Percentiles rank a stretch among this genome's conserved stretches.
phyloP scores from a whole-genome alignment of 2,888 invertebrate genomes.

The Oscheius sp. region DNA sequence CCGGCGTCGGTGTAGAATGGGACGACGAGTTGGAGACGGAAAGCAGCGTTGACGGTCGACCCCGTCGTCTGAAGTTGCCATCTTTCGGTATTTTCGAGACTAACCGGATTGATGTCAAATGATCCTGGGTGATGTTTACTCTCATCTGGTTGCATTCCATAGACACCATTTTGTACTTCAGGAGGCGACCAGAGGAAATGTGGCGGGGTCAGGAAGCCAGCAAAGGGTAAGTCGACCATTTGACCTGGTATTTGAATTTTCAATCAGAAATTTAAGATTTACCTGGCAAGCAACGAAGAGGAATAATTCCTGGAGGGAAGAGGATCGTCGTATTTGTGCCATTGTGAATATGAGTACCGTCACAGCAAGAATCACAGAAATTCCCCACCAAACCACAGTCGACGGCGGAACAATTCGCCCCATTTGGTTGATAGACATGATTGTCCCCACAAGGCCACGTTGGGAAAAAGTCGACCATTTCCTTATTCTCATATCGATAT shows the following conservation, averaged over 20 bases:
- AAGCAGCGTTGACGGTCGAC: constrained; percentile 56
- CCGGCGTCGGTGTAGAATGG: constrained; percentile 47
- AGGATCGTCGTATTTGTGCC: constrained; percentile 35
- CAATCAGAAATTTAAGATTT: too few relatives aligned
- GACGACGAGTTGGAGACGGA: constrained; percentile 59
- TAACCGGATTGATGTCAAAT: constrained; percentile 61
- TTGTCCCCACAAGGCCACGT: constrained; percentile 56
- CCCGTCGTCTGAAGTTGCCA: constrained; percentile 55
- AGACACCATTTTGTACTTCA: constrained; percentile 37
- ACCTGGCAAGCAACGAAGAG: constrained; percentile 62
- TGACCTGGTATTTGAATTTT: constrained; percentile 37
- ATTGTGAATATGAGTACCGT: background rate
- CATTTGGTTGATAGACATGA: constrained; percentile 42
- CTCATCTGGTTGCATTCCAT: constrained; percentile 52
- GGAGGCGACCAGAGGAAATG: constrained; percentile 63
- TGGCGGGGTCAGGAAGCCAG: constrained; percentile 59
- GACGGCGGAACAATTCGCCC: background rate
- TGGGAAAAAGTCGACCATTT: constrained; percentile 56
- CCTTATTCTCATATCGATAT: constrained; percentile 56
- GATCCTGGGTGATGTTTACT: constrained; percentile 51
- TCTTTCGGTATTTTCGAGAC: background rate
- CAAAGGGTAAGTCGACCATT: constrained; percentile 53
- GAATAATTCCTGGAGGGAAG: constrained; percentile 63
- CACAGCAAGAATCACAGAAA: constrained; percentile 19
- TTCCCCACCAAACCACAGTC: constrained; percentile 1